These are phyloP conservation scores for Ascaphus truei DNA, from an alignment of 2,113 vertebrate species.

Conservation along the genomic window DNA sequence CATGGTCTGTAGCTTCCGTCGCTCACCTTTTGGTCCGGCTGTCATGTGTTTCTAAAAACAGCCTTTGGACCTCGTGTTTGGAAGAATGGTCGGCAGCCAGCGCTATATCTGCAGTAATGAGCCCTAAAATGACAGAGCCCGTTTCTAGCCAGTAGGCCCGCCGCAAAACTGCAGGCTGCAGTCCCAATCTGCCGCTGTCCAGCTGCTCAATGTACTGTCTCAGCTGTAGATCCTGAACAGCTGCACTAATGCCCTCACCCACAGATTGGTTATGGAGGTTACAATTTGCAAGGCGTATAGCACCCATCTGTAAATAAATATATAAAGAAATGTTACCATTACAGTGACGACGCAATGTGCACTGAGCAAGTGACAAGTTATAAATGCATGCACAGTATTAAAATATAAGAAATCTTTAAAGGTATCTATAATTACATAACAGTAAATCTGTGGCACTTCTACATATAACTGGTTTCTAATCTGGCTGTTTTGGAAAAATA, in stretches of 20 bases:
- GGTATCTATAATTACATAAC: too few relatives aligned
- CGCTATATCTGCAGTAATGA: conserved; percentile 90
- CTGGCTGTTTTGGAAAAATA: too few relatives aligned
- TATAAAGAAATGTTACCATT: neutral
- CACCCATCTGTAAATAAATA: conserved; percentile 68
- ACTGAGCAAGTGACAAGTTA: too few relatives aligned
- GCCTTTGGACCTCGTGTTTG: conserved; percentile 90
- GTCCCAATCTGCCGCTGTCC: conserved; percentile 63
- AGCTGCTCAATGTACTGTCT: conserved; percentile 86
- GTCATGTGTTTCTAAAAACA: conserved; percentile 90
- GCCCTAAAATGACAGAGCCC: conserved; percentile 85
- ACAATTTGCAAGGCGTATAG: conserved; percentile 86
- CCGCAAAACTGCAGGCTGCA: conserved; percentile 76
- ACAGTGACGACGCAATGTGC: neutral
- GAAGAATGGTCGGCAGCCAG: conserved; percentile 89
- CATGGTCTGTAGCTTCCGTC: neutral
- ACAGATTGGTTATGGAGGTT: conserved; percentile 96
- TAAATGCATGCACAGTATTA: too few relatives aligned
- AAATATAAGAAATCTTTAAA: too few relatives aligned
- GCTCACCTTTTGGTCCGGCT: conserved; percentile 82
- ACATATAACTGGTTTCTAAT: too few relatives aligned
- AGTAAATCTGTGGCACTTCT: too few relatives aligned
- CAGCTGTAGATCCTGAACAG: conserved; percentile 86
- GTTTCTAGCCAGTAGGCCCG: conserved; percentile 94
- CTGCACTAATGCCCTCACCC: conserved; percentile 89